Base-by-base conservation (phyloP, 2,888 invertebrate species). In the Notodonta ziczac region DNA sequence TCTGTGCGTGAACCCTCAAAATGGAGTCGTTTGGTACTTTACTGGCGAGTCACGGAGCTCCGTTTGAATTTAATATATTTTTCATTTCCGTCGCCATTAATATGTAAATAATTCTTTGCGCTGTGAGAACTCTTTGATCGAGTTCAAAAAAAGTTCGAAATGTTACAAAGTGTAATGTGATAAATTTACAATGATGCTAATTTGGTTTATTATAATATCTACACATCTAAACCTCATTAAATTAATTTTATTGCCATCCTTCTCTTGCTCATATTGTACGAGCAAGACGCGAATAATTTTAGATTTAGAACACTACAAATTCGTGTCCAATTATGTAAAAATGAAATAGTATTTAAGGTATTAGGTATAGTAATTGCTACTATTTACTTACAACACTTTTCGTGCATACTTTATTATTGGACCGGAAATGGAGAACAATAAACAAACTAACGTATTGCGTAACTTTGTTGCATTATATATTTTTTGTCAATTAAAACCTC, bases 31-130 rank as follows among this genome's bases (percentile, higher is more conserved):
- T 90, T 82, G 85, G 86, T 89, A 91, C 90, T 91, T 91, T 91
- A 89, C 91, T 91, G 92, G 90, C 91, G 91, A 93, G 93, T 93
- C 93, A 92, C 91, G 93, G 87, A 86, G 87, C 87, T 87, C 83
- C 81, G 89, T 88, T 89, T 89, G 92, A 91, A 90, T 93, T 92
- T 93, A 91, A 93, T 93, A 91, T 89, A 93, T 92, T 92, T 93
- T 93, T 93, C 90, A 92, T 93, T 91, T 92, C 89, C 91, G 84
- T 81, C 75, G 80, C 87, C 81, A 93, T 93, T 92, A 93, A 91
- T 91, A 93, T 93, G 92, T 86, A 86, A 92, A 93, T 92, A 84
- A 85, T 89, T 85, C 81, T 83, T 83, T 79, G 80, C 81, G 83
- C 80, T 77, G 66, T 71, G 70, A 71, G 79, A 81, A 70, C 78